Conservation (phyloP, 2,797 vertebrate genomes). For the Otolemur crassicaudatus region DNA sequence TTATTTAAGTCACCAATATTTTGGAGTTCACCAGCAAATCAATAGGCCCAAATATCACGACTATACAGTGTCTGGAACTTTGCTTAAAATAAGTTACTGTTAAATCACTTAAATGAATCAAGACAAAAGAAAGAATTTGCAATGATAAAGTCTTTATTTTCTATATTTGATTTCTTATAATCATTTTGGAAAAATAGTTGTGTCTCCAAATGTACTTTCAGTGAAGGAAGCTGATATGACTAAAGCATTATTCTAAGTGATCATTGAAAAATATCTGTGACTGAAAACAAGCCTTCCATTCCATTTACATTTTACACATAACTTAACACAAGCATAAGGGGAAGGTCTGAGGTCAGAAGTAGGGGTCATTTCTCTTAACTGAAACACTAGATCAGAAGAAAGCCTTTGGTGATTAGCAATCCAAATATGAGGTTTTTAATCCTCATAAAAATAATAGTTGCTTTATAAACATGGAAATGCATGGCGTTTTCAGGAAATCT, state of each 20-base stretch:
- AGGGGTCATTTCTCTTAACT: not conserved
- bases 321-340: not conserved
- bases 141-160: constrained; percentile 89
- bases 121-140: constrained; percentile 79
- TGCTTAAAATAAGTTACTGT: not conserved
- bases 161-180: constrained; percentile 87
- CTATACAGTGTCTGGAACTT: not conserved
- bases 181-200: constrained; percentile 88
- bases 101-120: constrained; percentile 64
- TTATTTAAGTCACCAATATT: not conserved
- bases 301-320: not conserved
- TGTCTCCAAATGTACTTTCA: constrained; percentile 82
- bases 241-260: constrained; percentile 75
- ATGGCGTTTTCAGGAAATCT: constrained; percentile 12
- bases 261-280: constrained; percentile 24
- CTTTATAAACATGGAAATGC: not conserved
- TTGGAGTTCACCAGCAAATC: not conserved
- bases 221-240: constrained; percentile 76
- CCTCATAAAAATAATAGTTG: constrained; percentile 61
- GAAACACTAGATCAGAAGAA: not conserved
- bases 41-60: not conserved
- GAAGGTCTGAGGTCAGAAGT: not conserved
- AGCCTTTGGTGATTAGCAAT: constrained; percentile 60
- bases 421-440: constrained; percentile 47
- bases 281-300: constrained; percentile 22